Conservation (phyloP, 2,888 invertebrate species). For the Tinea semifulvella region DNA sequence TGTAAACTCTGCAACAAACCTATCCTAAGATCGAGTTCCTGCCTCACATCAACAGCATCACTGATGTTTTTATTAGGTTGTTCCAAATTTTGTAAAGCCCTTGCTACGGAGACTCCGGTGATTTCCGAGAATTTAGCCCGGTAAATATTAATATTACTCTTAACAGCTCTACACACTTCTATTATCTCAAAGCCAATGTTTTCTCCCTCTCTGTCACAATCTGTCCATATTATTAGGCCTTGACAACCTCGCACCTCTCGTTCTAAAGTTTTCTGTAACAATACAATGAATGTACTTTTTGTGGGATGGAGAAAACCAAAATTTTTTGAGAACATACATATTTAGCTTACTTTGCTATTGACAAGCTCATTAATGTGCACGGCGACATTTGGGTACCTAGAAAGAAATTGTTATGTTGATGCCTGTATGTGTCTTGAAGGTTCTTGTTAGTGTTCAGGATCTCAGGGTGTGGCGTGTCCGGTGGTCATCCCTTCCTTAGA, state of each 20-base stretch:
- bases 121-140: constrained; percentile 98
- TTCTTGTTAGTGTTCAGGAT: too few relatives aligned
- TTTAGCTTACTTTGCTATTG: too few relatives aligned
- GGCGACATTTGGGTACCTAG: too few relatives aligned
- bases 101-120: constrained; percentile 79
- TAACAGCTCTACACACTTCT: constrained; percentile 84
- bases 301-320: too few relatives aligned
- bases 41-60: constrained; percentile 93
- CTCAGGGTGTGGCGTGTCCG: too few relatives aligned
- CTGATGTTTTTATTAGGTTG: constrained; percentile 83
- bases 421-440: too few relatives aligned
- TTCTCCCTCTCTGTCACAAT: constrained; percentile 99
- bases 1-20: too few relatives aligned
- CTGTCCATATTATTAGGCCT: constrained; percentile 96
- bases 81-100: constrained; percentile 82
- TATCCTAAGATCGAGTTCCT: constrained; percentile 92
- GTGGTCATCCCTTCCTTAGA: too few relatives aligned
- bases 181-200: constrained; percentile 99
- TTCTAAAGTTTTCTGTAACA: constrained; percentile 74
- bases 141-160: constrained; percentile 73
- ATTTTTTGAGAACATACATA: too few relatives aligned
- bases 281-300: too few relatives aligned
- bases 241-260: constrained; percentile 71
- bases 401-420: too few relatives aligned
- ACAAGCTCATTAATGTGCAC: too few relatives aligned